phyloP scores from a whole-genome alignment of 2,113 vertebrate genomes.

The Crypturellus undulatus region DNA sequence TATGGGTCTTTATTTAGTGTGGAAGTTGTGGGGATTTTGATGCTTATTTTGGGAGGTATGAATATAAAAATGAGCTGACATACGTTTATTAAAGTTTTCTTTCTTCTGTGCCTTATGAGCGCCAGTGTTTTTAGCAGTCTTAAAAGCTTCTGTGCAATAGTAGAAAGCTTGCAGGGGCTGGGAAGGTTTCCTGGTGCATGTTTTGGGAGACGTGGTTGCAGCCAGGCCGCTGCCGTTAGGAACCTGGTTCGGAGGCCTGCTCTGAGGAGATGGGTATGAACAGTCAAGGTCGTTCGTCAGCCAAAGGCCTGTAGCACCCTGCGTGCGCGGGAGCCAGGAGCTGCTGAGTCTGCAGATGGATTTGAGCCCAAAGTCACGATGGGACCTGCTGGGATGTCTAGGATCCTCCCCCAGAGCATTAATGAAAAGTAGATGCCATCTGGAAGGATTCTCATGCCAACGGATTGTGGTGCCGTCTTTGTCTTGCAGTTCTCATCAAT shows the following conservation, averaged over 20 bases:
- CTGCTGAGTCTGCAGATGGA: constrained; percentile 51
- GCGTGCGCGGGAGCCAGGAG: constrained; percentile 17
- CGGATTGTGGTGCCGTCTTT: not conserved
- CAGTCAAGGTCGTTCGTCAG: not conserved
- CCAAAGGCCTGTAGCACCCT: not conserved
- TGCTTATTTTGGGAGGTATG: not conserved
- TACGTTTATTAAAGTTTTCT: not conserved
- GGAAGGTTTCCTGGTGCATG: not conserved
- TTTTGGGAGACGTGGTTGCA: not conserved
- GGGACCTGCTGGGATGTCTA: constrained; percentile 41
- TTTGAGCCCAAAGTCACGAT: constrained; percentile 28
- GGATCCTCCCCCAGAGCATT: constrained; percentile 63
- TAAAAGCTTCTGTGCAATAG: not conserved
- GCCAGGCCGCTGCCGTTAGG: not conserved
- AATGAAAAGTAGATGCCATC: constrained; percentile 69
- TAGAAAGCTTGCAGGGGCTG: not conserved
- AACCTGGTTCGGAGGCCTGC: not conserved
- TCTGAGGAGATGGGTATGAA: not conserved
- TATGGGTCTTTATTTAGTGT: not conserved
- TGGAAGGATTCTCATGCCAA: constrained; percentile 63
- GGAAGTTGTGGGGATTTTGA: not conserved
- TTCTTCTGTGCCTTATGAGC: not conserved
- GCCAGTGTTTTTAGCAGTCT: not conserved
- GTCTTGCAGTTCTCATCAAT: constrained; percentile 44
- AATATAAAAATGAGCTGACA: not conserved